Evolutionary conservation across 2,888 invertebrate species (phyloP), one percentile per base, ranked within the genome.

Genomic region (Mesoligia furuncula): DNA sequence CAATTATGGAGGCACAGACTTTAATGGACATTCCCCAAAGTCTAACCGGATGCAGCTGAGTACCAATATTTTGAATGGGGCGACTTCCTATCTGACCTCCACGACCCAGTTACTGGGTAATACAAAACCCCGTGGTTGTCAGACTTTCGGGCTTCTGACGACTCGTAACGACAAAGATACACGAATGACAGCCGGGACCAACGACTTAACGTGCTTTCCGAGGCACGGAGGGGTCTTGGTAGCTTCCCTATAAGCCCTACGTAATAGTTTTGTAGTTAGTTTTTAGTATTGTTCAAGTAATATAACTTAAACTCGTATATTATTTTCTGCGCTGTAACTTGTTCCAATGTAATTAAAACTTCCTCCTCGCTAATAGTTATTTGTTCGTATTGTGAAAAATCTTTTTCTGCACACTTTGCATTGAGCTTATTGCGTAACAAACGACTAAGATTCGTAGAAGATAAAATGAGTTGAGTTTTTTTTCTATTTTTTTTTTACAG

Each of bases 341-440:
- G 61, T 73, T 76, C 72, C 70, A 68, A 79, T 76, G 61, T 76
- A 78, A 88, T 86, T 86, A 83, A 86, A 88, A 88, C 62, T 88
- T 83, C 39, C 31, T 61, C 39, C 45, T 64, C 13, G 42, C 66
- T 75, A 78, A 84, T 71, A 71, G 62, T 66, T 75, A 75, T 81
- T 87, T 54, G 65, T 74, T 74, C 51, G 24, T 68, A 67, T 73
- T 85, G 31, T 57, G 36, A 77, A 87, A 71, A 65, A 77, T 79
- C 0, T 79, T 86, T 77, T 66, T 42, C 65, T 45, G 71, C 13
- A 57, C 51, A 57, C 42, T 77, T 73, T 74, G 39, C 54, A 77
- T 79, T 81, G 27, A 27, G 45, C 13, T 64, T 85, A 73, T 66
- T 54, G 48, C 48, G 13, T 7, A 72, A 66, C 36, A 72, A 75